phyloP scores from a whole-genome alignment of 2,113 vertebrate genomes.

The Vimba vimba region DNA sequence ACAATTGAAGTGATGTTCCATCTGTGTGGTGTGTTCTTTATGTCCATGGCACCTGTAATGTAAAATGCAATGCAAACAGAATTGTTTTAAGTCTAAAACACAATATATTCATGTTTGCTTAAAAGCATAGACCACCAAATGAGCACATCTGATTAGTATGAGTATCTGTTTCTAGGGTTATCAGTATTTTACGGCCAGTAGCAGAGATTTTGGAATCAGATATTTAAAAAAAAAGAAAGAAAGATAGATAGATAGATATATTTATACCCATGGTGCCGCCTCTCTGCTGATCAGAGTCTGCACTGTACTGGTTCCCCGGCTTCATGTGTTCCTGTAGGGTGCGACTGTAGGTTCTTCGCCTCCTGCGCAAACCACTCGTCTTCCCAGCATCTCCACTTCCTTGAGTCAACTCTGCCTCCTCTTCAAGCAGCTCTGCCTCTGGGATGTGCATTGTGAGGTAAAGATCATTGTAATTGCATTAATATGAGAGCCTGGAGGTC shows the following conservation, averaged over 20 bases:
- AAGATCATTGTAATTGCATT: constrained; percentile 11
- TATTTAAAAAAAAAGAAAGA: neutral
- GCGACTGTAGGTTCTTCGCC: constrained; percentile 83
- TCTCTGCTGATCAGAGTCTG: constrained; percentile 63
- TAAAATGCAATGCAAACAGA: neutral
- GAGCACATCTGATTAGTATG: neutral
- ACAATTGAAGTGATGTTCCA: constrained; percentile 70
- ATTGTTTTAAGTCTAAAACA: neutral
- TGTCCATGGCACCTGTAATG: constrained; percentile 66
- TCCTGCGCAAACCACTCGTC: constrained; percentile 77
- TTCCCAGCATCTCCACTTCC: constrained; percentile 82
- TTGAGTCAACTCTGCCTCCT: constrained; percentile 84
- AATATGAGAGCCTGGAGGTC: neutral
- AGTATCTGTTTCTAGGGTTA: neutral
- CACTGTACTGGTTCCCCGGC: constrained; percentile 66
- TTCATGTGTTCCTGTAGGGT: constrained; percentile 78
- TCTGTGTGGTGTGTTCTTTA: constrained; percentile 41
- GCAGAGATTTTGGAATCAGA: neutral
- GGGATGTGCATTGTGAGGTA: neutral
- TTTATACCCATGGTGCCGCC: constrained; percentile 68
- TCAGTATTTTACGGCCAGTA: neutral
- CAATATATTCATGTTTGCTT: neutral
- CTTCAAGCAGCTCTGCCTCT: constrained; percentile 89
- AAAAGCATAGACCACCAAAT: neutral
- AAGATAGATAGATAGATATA: neutral